phyloP scores from a whole-genome alignment of 1,140 invertebrate species.

The Trachelipus rathkii region DNA sequence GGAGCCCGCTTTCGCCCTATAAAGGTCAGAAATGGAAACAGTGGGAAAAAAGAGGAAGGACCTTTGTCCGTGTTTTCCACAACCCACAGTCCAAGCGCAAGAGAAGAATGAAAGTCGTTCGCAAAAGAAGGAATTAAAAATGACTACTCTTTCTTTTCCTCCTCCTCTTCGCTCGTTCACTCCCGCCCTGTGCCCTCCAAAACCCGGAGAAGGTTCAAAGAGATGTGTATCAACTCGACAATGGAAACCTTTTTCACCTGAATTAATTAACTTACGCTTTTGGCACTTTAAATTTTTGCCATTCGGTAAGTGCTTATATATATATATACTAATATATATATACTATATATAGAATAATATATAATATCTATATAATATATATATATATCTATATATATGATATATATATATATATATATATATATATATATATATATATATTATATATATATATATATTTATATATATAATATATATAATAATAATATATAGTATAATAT shows the following conservation, averaged over 20 bases:
- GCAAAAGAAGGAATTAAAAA: no score
- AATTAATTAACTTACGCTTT: constrained; percentile 73
- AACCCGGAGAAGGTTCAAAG: no score
- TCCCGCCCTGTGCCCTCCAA: no score
- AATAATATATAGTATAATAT: no score
- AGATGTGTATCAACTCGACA: constrained; percentile 32
- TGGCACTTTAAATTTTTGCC: constrained; percentile 70
- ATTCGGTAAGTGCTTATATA: constrained; percentile 50
- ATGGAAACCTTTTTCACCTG: constrained; percentile 62
- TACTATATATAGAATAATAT: no score
- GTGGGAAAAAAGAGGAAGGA: not conserved
- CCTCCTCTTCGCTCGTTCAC: no score
- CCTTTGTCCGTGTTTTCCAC: not conserved
- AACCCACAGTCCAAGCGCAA: constrained; percentile 21
- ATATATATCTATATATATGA: constrained; percentile 1
- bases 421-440: not conserved
- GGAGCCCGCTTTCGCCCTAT: not conserved
- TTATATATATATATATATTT: no score
- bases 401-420: constrained; percentile 15
- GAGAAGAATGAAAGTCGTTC: not conserved
- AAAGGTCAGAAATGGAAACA: not conserved
- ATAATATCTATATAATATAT: not conserved
- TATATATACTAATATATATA: no score
- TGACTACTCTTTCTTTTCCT: no score
- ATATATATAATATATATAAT: no score